Evolutionary conservation across 2,888 invertebrate genomes (phyloP).

Genomic region (Diarsia brunnea): DNA sequence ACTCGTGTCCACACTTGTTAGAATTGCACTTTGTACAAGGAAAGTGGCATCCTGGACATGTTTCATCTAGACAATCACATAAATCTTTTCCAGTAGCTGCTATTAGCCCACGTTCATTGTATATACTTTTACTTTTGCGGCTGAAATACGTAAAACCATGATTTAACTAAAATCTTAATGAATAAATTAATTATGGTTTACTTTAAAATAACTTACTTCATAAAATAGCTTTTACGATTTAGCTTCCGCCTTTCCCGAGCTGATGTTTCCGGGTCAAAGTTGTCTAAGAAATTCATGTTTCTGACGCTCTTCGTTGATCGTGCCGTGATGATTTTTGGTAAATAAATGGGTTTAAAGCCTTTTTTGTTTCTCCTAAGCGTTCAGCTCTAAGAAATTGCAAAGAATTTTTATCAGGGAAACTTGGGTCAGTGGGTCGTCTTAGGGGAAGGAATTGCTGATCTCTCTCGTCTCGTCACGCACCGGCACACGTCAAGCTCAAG

Average conservation of each 20-base stretch:
- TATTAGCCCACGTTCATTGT: conserved; percentile 93
- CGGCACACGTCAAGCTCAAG: background rate
- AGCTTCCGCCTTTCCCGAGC: conserved; percentile 94
- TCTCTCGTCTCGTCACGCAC: background rate
- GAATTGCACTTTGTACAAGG: conserved; percentile 94
- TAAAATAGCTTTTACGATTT: conserved; percentile 91
- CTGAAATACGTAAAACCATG: conserved; percentile 71
- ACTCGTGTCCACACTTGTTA: conserved; percentile 95
- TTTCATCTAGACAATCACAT: conserved; percentile 95
- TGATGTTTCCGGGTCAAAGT: conserved; percentile 95
- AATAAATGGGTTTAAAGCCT: background rate
- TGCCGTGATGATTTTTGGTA: background rate
- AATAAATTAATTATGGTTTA: background rate
- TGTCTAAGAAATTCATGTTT: conserved; percentile 84
- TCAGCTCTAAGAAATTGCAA: background rate
- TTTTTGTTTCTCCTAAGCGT: background rate
- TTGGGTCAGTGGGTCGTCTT: too few relatives aligned
- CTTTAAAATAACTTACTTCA: conserved; percentile 75
- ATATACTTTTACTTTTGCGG: conserved; percentile 90
- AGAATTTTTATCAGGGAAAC: background rate
- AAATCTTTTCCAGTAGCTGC: conserved; percentile 92
- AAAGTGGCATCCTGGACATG: conserved; percentile 96
- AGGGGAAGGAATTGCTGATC: background rate
- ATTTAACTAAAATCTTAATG: background rate
- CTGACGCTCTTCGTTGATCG: background rate